These are phyloP conservation scores for Rhizomys pruinosus DNA, from an alignment of 2,113 vertebrate species.

Conservation along the genomic window DNA sequence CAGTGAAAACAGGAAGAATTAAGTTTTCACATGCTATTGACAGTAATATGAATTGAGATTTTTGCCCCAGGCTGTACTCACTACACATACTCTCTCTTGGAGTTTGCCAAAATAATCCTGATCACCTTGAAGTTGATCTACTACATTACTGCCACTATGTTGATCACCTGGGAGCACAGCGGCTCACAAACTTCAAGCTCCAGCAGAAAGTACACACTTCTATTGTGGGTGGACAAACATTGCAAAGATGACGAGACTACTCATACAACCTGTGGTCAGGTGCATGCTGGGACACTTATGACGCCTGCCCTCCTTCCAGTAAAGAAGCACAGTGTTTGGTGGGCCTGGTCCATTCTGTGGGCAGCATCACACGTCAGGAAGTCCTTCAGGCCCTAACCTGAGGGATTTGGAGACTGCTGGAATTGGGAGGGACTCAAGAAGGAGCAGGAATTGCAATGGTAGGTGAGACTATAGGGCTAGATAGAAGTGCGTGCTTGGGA, in stretches of 20 bases:
- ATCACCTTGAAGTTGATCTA: neutral
- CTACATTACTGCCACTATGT: neutral
- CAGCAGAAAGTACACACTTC: neutral
- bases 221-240: neutral
- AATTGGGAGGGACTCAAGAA: neutral
- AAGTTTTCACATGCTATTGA: neutral
- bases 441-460: neutral
- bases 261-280: too few species aligned
- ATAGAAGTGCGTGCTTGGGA: rapidly evolving
- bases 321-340: neutral
- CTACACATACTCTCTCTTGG: neutral
- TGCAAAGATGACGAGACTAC: neutral
- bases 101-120: neutral
- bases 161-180: neutral
- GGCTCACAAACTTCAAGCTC: neutral
- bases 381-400: neutral
- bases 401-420: neutral
- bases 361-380: neutral
- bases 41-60: neutral
- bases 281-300: neutral
- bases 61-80: neutral
- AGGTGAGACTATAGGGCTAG: rapidly evolving
- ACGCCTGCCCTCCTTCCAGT: neutral
- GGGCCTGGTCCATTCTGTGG: neutral
- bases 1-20: neutral